A percentile compares a stretch with the other conserved stretches of the same genome.
Conservation (phyloP, 2,797 vertebrate species). For the Syngnathus rostellatus region DNA sequence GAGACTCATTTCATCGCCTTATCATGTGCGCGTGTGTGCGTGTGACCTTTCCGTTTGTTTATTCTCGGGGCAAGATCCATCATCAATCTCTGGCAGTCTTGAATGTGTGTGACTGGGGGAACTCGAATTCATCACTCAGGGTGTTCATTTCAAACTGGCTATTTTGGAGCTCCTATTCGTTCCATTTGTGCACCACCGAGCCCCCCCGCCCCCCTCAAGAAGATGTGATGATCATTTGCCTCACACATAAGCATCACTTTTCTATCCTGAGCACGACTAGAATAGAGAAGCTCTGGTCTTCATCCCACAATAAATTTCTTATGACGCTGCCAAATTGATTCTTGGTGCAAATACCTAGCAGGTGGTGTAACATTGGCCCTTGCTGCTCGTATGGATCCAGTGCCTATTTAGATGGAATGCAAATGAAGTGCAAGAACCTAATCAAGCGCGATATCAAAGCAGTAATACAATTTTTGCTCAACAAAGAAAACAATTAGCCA, state of each 20-base stretch:
- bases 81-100: not conserved
- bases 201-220: not conserved
- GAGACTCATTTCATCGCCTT: not conserved
- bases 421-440: not conserved
- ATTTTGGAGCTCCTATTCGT: not conserved
- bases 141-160: not conserved
- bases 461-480: too few relatives aligned
- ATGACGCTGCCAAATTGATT: not conserved
- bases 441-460: too few relatives aligned
- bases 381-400: not conserved
- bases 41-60: not conserved
- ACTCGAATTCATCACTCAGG: not conserved
- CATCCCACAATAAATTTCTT: not conserved
- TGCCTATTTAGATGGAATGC: not conserved
- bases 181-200: not conserved
- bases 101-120: not conserved
- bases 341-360: not conserved
- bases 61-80: not conserved
- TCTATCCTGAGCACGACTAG: not conserved
- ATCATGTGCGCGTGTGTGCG: not conserved
- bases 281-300: not conserved
- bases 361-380: not conserved
- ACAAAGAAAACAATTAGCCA: too few relatives aligned
- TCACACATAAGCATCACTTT: not conserved
- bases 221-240: not conserved